Evolutionary conservation across 2,797 vertebrate species (phyloP).

Genomic region (Thunnus albacares): DNA sequence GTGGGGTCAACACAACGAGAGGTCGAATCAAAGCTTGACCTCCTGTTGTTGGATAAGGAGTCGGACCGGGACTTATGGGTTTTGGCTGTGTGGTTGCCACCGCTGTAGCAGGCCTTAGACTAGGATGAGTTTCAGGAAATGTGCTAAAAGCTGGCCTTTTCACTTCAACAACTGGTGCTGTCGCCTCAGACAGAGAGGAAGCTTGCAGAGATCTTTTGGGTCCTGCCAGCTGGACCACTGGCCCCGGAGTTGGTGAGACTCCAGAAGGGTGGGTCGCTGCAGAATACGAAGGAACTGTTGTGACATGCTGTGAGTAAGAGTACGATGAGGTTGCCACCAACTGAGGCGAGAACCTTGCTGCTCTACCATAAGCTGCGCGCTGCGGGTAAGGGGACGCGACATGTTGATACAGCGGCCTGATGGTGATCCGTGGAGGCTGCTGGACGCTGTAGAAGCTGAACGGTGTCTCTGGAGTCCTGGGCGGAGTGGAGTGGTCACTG

Average conservation of each 20-base stretch:
- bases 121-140: slow-evolving; percentile 49
- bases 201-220: slow-evolving; percentile 39
- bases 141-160: slow-evolving; percentile 49
- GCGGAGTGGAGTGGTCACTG: slow-evolving; percentile 87
- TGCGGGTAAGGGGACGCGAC: slow-evolving; percentile 88
- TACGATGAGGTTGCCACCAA: slow-evolving; percentile 59
- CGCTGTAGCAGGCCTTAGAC: slow-evolving; percentile 33
- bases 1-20: slow-evolving; percentile 69
- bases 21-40: slow-evolving; percentile 60
- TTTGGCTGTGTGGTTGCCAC: slow-evolving; percentile 41
- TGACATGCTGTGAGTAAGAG: slow-evolving; percentile 60
- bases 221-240: slow-evolving; percentile 28
- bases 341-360: slow-evolving; percentile 84
- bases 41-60: slow-evolving; percentile 43
- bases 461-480: slow-evolving; percentile 81
- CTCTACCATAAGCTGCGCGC: slow-evolving; percentile 80
- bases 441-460: slow-evolving; percentile 56
- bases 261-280: slow-evolving; percentile 25
- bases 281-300: slow-evolving; percentile 59
- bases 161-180: slow-evolving; percentile 41
- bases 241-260: slow-evolving; percentile 35
- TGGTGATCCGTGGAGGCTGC: slow-evolving; percentile 75
- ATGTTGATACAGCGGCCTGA: slow-evolving; percentile 83
- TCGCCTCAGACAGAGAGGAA: slow-evolving; percentile 35
- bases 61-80: slow-evolving; percentile 50